These are phyloP conservation scores for Lophius piscatorius DNA, from an alignment of 2,113 vertebrate species.

Conservation along the genomic window DNA sequence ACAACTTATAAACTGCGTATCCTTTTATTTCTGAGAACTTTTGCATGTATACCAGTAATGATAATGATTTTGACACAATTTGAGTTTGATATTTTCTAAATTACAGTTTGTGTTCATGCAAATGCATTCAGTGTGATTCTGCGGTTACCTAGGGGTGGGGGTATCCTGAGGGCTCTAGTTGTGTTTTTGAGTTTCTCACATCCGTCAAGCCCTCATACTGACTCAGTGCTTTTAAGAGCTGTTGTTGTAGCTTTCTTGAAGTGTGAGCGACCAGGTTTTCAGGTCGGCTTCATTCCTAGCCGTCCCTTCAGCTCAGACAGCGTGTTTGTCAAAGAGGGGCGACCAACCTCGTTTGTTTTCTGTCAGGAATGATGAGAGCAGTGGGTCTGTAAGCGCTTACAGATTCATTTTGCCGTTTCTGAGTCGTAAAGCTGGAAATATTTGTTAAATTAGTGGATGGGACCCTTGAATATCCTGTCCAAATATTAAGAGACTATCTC, in stretches of 20 bases:
- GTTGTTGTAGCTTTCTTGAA: constrained; percentile 34
- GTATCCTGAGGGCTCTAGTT: background rate
- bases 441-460: constrained; percentile 59
- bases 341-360: constrained; percentile 54
- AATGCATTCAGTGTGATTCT: too few species aligned
- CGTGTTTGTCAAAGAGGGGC: constrained; percentile 57
- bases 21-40: too few species aligned
- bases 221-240: constrained; percentile 2
- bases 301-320: constrained; percentile 41
- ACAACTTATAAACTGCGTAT: too few species aligned
- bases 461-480: constrained; percentile 26
- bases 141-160: too few species aligned
- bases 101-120: too few species aligned
- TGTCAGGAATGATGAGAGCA: constrained; percentile 68
- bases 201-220: constrained; percentile 1
- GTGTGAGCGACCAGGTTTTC: constrained; percentile 30
- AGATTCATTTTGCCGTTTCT: constrained; percentile 73
- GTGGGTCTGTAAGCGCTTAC: constrained; percentile 67
- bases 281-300: constrained; percentile 48
- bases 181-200: constrained; percentile 7
- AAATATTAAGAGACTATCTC: constrained; percentile 15
- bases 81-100: too few species aligned
- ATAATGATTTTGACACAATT: background rate
- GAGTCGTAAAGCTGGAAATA: constrained; percentile 54
- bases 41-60: background rate